phyloP scores from a whole-genome alignment of 2,888 invertebrate genomes.

The Acleris literana region DNA sequence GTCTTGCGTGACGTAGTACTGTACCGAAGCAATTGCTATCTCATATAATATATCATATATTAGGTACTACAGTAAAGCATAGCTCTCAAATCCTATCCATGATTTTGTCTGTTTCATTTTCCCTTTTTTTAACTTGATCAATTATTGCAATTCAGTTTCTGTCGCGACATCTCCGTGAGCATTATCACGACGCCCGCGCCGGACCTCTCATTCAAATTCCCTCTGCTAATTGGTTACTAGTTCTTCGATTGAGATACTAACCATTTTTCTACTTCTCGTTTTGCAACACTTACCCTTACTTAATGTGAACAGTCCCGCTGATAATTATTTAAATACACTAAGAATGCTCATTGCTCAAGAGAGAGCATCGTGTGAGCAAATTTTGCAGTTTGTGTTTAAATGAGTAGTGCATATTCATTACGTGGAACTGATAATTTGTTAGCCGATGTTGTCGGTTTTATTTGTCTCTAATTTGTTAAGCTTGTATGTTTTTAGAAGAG shows the following conservation, averaged over 20 bases:
- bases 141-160: not conserved
- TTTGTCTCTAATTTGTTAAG: constrained; percentile 11
- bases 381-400: constrained; percentile 27
- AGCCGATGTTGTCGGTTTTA: constrained; percentile 8
- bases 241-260: constrained; percentile 55
- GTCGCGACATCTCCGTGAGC: constrained; percentile 4
- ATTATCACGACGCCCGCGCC: constrained; percentile 35
- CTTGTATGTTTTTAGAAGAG: constrained; percentile 7
- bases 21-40: no score
- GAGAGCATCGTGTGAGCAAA: constrained; percentile 33
- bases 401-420: constrained; percentile 31
- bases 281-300: constrained; percentile 50
- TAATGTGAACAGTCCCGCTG: constrained; percentile 57
- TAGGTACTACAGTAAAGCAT: no score
- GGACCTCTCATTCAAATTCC: constrained; percentile 58
- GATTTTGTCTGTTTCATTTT: no score
- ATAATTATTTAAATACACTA: constrained; percentile 68
- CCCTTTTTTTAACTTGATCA: not conserved
- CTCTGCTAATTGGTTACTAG: constrained; percentile 71
- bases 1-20: no score
- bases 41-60: no score
- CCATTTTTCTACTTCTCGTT: constrained; percentile 49
- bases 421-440: constrained; percentile 26
- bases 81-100: no score
- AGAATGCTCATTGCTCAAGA: constrained; percentile 43